Percentiles rank a stretch among this genome's conserved stretches.
Evolutionary conservation across 2,888 invertebrate species (phyloP).

Genomic region (Apodemia mormo): DNA sequence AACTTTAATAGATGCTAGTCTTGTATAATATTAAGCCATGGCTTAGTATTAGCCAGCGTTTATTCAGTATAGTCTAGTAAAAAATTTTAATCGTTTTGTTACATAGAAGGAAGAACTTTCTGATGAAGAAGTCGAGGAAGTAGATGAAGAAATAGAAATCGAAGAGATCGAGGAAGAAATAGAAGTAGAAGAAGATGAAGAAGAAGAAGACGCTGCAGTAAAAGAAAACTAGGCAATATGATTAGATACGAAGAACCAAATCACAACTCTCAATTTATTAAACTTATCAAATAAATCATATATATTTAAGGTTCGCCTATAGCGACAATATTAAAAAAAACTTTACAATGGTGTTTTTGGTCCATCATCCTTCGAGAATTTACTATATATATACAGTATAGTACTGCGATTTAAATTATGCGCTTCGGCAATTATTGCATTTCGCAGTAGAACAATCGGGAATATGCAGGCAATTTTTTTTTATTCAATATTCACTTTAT

Average conservation of each 20-base stretch:
- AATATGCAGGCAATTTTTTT: too few relatives aligned
- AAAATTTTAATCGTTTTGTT: background rate
- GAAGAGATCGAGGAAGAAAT: slow-evolving; percentile 54
- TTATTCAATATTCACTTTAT: too few relatives aligned
- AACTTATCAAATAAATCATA: background rate
- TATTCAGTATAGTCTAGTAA: background rate
- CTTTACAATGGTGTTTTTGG: too few relatives aligned
- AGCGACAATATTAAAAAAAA: too few relatives aligned
- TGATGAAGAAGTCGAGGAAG: slow-evolving; percentile 70
- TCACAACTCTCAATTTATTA: background rate
- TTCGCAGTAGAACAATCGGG: too few relatives aligned
- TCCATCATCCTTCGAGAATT: too few relatives aligned
- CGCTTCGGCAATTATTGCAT: too few relatives aligned
- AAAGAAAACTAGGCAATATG: slow-evolving; percentile 36
- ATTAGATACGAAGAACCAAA: background rate
- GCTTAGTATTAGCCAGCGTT: too few relatives aligned
- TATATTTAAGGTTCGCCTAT: background rate
- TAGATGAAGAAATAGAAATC: slow-evolving; percentile 65
- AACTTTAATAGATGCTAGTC: too few relatives aligned
- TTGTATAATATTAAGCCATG: too few relatives aligned
- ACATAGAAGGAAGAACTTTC: slow-evolving; percentile 63
- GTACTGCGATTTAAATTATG: too few relatives aligned
- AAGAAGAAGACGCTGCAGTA: slow-evolving; percentile 39
- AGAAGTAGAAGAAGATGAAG: slow-evolving; percentile 40
- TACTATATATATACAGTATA: too few relatives aligned